Evolutionary conservation across 2,888 invertebrate species (phyloP).

Genomic region (Ophion slaviceki): DNA sequence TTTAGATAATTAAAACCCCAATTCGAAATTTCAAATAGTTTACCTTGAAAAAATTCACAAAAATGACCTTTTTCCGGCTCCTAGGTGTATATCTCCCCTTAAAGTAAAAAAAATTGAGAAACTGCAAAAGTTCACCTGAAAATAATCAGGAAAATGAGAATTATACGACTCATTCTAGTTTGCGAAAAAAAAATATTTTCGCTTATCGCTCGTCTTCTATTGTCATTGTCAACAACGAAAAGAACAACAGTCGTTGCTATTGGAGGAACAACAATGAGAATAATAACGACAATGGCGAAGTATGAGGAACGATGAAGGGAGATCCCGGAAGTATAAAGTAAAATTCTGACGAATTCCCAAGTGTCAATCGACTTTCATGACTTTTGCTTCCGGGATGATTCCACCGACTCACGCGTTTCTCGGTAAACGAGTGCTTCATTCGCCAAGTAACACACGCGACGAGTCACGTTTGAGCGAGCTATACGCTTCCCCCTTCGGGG

Average conservation of each 20-base stretch:
- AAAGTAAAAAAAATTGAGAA: too few relatives aligned
- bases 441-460: constrained; percentile 10
- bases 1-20: too few relatives aligned
- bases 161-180: too few relatives aligned
- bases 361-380: constrained; percentile 22
- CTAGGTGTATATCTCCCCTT: too few relatives aligned
- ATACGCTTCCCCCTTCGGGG: not conserved
- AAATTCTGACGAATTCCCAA: constrained; percentile 15
- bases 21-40: too few relatives aligned
- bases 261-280: not conserved
- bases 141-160: too few relatives aligned
- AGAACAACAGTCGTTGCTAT: not conserved
- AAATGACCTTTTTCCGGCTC: too few relatives aligned
- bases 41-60: too few relatives aligned
- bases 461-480: constrained; percentile 17
- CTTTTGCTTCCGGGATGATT: constrained; percentile 36
- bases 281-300: not conserved
- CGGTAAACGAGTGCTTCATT: constrained; percentile 1
- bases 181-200: too few relatives aligned
- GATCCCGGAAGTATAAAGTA: constrained; percentile 25
- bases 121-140: too few relatives aligned
- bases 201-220: too few relatives aligned
- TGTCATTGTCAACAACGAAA: not conserved
- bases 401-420: constrained; percentile 14
- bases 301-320: not conserved